Conservation (phyloP, 2,113 vertebrate genomes). For the Microtus oregoni region DNA sequence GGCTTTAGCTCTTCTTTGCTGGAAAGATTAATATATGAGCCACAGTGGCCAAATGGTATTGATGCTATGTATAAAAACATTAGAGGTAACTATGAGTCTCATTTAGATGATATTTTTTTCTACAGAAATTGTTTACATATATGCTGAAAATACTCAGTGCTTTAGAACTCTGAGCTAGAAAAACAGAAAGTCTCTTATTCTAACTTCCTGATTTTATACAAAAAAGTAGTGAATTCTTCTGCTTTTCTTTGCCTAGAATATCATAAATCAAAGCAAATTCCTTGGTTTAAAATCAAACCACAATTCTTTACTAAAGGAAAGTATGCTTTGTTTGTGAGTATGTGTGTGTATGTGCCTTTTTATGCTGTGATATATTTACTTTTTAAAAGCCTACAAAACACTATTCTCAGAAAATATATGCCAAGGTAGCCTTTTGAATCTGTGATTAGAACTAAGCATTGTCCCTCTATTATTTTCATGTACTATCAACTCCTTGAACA, state of each 20-base stretch:
- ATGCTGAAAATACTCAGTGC: not conserved
- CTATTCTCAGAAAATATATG: not conserved
- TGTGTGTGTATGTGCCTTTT: not conserved
- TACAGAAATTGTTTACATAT: not conserved
- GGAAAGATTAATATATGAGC: not conserved
- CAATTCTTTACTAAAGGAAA: not conserved
- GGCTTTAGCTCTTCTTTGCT: not conserved
- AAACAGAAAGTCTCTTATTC: not conserved
- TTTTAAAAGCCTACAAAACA: not conserved
- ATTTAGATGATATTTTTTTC: not conserved
- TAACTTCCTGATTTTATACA: not conserved
- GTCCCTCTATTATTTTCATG: too few species aligned
- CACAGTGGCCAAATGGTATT: not conserved
- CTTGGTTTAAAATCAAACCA: not conserved
- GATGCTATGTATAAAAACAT: not conserved
- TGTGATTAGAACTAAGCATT: not conserved
- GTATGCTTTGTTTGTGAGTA: too few species aligned
- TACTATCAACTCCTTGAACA: not conserved
- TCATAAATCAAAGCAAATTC: not conserved
- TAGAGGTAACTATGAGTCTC: not conserved
- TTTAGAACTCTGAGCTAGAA: not conserved
- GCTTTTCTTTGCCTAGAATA: not conserved
- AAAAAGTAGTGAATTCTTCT: not conserved
- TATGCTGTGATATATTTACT: not conserved
- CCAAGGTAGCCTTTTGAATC: not conserved